Percentiles rank a stretch among this genome's conserved stretches.
Conservation (phyloP, 2,888 invertebrate species). For the Campaea margaritaria region DNA sequence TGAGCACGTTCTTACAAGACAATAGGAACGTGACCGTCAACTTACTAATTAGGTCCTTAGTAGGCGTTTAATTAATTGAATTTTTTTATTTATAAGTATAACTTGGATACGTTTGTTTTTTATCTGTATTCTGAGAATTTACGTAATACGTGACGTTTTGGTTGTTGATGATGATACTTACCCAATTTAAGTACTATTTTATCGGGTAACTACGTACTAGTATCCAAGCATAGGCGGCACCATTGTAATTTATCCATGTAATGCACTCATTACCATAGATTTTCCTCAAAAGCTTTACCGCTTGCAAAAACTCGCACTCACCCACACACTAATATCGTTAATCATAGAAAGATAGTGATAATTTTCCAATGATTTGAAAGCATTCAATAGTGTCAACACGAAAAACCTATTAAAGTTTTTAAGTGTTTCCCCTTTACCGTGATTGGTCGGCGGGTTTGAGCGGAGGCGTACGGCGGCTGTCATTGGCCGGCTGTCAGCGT, state of each 20-base stretch:
- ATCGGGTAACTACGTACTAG: too few relatives aligned
- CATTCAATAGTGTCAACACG: slow-evolving; percentile 67
- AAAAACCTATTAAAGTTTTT: slow-evolving; percentile 80
- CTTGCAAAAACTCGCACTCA: slow-evolving; percentile 13
- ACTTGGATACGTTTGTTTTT: too few relatives aligned
- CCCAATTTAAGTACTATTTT: too few relatives aligned
- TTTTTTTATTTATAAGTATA: too few relatives aligned
- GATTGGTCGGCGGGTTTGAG: slow-evolving; percentile 63
- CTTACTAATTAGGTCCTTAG: too few relatives aligned
- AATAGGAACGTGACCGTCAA: too few relatives aligned
- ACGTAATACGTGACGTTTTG: too few relatives aligned
- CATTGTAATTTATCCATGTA: slow-evolving; percentile 23
- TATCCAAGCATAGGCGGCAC: slow-evolving; percentile 10
- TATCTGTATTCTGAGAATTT: too few relatives aligned
- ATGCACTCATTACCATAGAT: slow-evolving; percentile 10
- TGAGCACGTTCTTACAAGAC: too few relatives aligned
- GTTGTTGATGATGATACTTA: too few relatives aligned
- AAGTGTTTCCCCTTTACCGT: slow-evolving; percentile 69
- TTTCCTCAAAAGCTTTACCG: slow-evolving; percentile 27
- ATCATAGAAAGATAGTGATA: slow-evolving; percentile 47
- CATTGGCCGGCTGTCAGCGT: slow-evolving; percentile 68
- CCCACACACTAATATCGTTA: slow-evolving; percentile 9
- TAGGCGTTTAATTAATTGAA: too few relatives aligned
- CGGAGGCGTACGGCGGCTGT: slow-evolving; percentile 67
- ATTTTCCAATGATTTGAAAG: slow-evolving; percentile 56